Evolutionary conservation across 2,888 invertebrate species (phyloP), one percentile per base, ranked within the genome.

Genomic region (Cinara cedri): DNA sequence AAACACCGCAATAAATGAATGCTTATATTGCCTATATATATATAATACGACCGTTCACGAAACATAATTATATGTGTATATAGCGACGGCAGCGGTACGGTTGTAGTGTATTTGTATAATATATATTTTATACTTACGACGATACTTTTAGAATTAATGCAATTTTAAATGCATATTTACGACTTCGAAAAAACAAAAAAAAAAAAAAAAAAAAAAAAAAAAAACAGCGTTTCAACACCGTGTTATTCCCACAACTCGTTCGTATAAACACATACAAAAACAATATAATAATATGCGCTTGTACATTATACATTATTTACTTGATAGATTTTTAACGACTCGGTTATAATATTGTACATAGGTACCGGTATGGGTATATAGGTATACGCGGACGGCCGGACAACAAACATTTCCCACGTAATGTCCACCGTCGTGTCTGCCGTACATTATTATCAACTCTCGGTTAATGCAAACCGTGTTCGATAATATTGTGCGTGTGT

Each of bases 321-420:
- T 60, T 72, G 24, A 60, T 72, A 46, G 57, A 57, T 60, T 72
- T 72, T 60, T 60, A 72, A 60, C 60, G 72, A 71, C 71, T 71
- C 24, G 21, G 71, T 42, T 19, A 26, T 68, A 34, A 68, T 68
- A 68, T 26, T 46, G n/a, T n/a, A n/a, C n/a, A n/a, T n/a, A n/a
- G n/a, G n/a, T n/a, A n/a, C n/a, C n/a, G n/a, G n/a, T n/a, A n/a
- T n/a, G n/a, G n/a, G n/a, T n/a, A n/a, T n/a, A n/a, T n/a, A n/a
- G n/a, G 34, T 34, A 34, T 34, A 34, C 34, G 34, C 34, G 34
- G 68, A 68, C 42, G 21, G 55, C 44, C 55, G 21, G 9, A 55
- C 71, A 42, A 71, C n/a, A 71, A 34, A 55, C 55, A 42, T 71
- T 71, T 71, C 71, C 55, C 71, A 71, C 55, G 55, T 21, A 55